Percentiles rank a stretch among this genome's conserved stretches.
phyloP scores from a whole-genome alignment of 2,797 vertebrate genomes.

The Pseudomugil tenellus region DNA sequence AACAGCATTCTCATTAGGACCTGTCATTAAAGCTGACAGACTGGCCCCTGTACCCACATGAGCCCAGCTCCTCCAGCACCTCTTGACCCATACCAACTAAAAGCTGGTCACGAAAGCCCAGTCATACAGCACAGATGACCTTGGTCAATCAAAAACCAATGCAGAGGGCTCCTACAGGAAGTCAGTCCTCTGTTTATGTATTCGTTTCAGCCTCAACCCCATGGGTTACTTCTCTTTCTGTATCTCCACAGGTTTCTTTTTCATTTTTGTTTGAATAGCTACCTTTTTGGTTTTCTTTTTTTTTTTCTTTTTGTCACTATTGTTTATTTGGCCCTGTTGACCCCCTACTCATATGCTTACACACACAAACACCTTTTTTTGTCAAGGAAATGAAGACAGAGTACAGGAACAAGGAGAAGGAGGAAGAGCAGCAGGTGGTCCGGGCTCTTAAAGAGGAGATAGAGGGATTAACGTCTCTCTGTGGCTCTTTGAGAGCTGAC shows the following conservation, averaged over 20 bases:
- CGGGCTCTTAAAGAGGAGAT: conserved; percentile 88
- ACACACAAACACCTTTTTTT: conserved; percentile 24
- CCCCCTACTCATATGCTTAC: conserved; percentile 31
- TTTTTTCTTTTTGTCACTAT: conserved; percentile 51
- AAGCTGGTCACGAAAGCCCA: conserved; percentile 59
- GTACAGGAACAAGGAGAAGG: conserved; percentile 84
- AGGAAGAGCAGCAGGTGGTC: conserved; percentile 85
- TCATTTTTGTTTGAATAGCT: conserved; percentile 63
- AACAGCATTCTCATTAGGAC: conserved; percentile 92
- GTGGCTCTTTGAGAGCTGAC: conserved; percentile 88
- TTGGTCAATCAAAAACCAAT: conserved; percentile 87
- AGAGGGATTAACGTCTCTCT: conserved; percentile 87
- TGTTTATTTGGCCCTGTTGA: conserved; percentile 77
- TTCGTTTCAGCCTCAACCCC: conserved; percentile 84
- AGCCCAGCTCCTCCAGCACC: conserved; percentile 69
- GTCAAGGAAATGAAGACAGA: conserved; percentile 87
- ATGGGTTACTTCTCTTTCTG: conserved; percentile 70
- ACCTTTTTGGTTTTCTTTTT: conserved; percentile 43
- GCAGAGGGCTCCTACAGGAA: conserved; percentile 74
- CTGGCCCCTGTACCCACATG: conserved; percentile 74
- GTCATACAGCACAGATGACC: conserved; percentile 89
- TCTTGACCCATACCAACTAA: conserved; percentile 71
- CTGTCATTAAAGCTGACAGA: conserved; percentile 90
- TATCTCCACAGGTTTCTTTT: conserved; percentile 50
- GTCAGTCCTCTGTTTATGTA: conserved; percentile 79